Percentiles rank a stretch among this genome's conserved stretches.
phyloP scores from a whole-genome alignment of 2,797 vertebrate genomes.

The Eremophila alpestris region DNA sequence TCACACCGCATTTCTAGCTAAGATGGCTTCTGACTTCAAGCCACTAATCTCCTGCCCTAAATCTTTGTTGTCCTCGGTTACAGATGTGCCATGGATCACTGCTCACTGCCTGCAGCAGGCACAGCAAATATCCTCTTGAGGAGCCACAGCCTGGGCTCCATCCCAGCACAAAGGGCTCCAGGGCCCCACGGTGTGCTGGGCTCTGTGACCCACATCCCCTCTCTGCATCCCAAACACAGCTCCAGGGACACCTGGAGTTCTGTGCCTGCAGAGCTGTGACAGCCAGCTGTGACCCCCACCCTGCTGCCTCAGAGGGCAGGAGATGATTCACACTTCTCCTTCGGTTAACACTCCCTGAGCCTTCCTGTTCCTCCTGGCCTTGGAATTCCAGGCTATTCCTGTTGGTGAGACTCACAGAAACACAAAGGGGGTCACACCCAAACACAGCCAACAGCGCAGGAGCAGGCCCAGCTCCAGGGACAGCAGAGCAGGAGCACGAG shows the following conservation, averaged over 20 bases:
- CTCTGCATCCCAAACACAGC: neutral
- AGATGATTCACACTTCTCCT: neutral
- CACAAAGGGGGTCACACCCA: neutral
- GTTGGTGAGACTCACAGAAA: rapidly evolving
- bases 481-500: rapidly evolving
- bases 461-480: neutral
- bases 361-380: neutral
- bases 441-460: neutral
- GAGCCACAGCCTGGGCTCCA: neutral
- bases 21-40: slow-evolving; percentile 51
- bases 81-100: neutral
- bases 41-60: slow-evolving; percentile 36
- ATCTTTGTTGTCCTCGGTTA: slow-evolving; percentile 13
- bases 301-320: neutral
- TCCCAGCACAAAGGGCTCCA: rapidly evolving
- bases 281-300: neutral
- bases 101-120: neutral
- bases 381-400: neutral
- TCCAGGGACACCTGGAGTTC: neutral
- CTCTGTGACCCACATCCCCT: neutral
- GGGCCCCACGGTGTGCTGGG: rapidly evolving
- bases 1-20: neutral
- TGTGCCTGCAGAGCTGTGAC: neutral
- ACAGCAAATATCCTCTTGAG: neutral
- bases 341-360: neutral